phyloP scores from a whole-genome alignment of 2,888 invertebrate genomes.

The Sphinx pinastri region DNA sequence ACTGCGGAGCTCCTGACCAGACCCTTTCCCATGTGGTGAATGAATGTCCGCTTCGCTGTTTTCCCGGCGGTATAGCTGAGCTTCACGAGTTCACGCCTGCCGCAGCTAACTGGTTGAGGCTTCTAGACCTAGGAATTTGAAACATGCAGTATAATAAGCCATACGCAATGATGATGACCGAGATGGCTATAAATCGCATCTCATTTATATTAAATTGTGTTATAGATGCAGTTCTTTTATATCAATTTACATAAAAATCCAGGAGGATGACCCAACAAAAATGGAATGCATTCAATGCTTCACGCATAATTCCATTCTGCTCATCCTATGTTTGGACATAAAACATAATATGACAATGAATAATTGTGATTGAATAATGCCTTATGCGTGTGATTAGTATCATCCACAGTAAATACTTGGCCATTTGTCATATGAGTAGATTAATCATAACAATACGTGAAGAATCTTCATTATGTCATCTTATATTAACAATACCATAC shows the following conservation, averaged over 20 bases:
- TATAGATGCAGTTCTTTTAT: too few species aligned
- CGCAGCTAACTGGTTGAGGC: too few species aligned
- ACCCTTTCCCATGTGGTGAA: too few species aligned
- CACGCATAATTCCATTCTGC: slow-evolving; percentile 2
- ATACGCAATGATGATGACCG: too few species aligned
- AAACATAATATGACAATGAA: slow-evolving; percentile 9
- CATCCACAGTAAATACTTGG: not conserved
- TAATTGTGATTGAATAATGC: slow-evolving; percentile 13
- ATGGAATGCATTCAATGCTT: not conserved
- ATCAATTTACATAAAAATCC: not conserved
- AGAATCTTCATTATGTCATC: slow-evolving; percentile 12
- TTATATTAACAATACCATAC: not conserved
- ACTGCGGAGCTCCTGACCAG: too few species aligned
- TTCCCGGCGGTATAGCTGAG: too few species aligned
- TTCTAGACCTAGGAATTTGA: too few species aligned
- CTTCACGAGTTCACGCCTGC: too few species aligned
- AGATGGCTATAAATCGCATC: too few species aligned
- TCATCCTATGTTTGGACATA: not conserved
- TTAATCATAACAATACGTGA: slow-evolving; percentile 7
- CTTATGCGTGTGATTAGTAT: slow-evolving; percentile 4
- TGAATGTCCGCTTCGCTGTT: too few species aligned
- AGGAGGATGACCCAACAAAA: not conserved
- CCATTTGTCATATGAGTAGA: slow-evolving; percentile 3
- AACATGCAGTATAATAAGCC: too few species aligned
- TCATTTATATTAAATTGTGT: not conserved